Conservation (phyloP, 2,888 invertebrate species). For the Xylota segnis region DNA sequence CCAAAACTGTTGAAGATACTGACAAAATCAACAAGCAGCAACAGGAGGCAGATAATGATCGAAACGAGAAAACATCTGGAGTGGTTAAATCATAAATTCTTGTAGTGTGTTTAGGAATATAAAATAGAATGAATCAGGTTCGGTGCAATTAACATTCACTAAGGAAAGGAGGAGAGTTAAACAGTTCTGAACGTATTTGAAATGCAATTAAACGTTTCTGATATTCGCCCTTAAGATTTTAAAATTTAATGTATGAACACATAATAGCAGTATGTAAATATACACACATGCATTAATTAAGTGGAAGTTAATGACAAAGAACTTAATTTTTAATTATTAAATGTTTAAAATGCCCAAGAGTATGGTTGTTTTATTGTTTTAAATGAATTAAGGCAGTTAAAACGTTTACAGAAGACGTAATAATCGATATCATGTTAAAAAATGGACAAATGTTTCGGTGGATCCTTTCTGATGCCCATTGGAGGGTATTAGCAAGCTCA, state of each 20-base stretch:
- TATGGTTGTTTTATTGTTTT: slow-evolving; percentile 12
- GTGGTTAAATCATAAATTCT: slow-evolving; percentile 8
- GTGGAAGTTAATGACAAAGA: slow-evolving; percentile 38
- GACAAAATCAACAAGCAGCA: slow-evolving; percentile 30
- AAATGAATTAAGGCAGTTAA: neutral
- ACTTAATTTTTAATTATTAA: slow-evolving; percentile 62
- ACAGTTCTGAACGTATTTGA: slow-evolving; percentile 37
- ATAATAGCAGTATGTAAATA: slow-evolving; percentile 22
- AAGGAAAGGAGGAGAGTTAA: slow-evolving; percentile 8
- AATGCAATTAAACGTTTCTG: slow-evolving; percentile 35
- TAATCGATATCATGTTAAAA: too few relatives aligned
- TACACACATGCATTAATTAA: slow-evolving; percentile 43
- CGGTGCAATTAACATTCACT: slow-evolving; percentile 49
- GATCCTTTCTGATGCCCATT: too few relatives aligned
- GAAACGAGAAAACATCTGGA: slow-evolving; percentile 13
- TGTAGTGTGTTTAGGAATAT: slow-evolving; percentile 26
- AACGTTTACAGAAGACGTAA: too few relatives aligned
- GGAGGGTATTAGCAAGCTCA: too few relatives aligned
- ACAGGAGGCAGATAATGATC: slow-evolving; percentile 2
- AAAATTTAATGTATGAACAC: slow-evolving; percentile 24
- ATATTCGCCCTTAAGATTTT: slow-evolving; percentile 34
- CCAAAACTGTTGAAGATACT: slow-evolving; percentile 23
- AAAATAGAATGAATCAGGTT: slow-evolving; percentile 37
- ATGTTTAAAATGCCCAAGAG: slow-evolving; percentile 35
- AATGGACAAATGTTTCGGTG: too few relatives aligned